phyloP scores from a whole-genome alignment of 2,113 vertebrate genomes.

The Sarotherodon lohbergeri region DNA sequence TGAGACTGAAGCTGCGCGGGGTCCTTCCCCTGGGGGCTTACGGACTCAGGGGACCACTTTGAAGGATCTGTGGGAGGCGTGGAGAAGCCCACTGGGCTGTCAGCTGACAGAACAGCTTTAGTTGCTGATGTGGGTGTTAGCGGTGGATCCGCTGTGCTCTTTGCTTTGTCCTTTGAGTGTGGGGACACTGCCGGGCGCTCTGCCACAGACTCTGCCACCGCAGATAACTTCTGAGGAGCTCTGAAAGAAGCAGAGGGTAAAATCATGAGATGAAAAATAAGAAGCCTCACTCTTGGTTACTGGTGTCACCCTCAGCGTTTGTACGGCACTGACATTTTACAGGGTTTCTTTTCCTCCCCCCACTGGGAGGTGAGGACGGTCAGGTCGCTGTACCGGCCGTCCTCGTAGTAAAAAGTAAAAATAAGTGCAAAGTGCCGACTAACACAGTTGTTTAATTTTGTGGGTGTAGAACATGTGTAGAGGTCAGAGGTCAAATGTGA shows the following conservation, averaged over 20 bases:
- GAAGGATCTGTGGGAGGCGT: neutral
- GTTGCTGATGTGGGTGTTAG: neutral
- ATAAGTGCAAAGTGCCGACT: neutral
- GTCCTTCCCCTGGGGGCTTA: constrained; percentile 9
- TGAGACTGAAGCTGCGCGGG: constrained; percentile 3
- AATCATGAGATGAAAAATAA: neutral
- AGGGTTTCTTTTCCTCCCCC: fast-evolving
- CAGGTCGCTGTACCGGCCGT: fast-evolving
- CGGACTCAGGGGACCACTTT: neutral
- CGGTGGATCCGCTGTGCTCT: constrained; percentile 39
- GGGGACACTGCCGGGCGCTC: constrained; percentile 13
- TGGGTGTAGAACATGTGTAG: neutral
- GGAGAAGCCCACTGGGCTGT: neutral
- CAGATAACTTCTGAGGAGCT: constrained; percentile 46
- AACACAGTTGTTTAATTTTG: neutral
- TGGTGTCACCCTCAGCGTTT: neutral
- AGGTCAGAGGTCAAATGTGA: neutral
- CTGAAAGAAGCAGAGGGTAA: neutral
- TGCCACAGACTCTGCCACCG: constrained; percentile 13
- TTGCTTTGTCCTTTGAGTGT: constrained; percentile 62
- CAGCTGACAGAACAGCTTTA: neutral
- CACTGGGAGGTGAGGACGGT: neutral
- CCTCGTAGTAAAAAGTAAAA: neutral
- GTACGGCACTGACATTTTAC: fast-evolving
- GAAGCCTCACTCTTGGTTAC: neutral